phyloP scores from a whole-genome alignment of 2,113 vertebrate species.

The Balaeniceps rex region DNA sequence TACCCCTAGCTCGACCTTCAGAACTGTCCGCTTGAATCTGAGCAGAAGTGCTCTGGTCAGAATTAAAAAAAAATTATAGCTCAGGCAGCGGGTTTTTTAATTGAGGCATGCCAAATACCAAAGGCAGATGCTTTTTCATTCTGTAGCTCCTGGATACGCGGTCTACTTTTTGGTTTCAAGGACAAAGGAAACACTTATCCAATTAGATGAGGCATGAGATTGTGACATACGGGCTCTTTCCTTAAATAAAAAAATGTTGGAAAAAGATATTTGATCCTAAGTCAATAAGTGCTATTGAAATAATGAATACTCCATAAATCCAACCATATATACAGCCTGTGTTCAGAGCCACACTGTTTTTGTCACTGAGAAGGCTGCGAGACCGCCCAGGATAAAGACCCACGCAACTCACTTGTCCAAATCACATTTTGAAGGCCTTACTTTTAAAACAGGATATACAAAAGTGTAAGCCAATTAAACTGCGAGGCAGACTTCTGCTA shows the following conservation, averaged over 20 bases:
- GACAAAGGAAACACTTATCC: conserved; percentile 68
- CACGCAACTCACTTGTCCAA: neutral
- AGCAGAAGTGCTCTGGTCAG: conserved; percentile 1
- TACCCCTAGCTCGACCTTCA: neutral
- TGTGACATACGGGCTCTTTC: conserved; percentile 54
- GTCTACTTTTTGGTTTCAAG: conserved; percentile 65
- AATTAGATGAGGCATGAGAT: conserved; percentile 69
- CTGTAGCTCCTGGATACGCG: conserved; percentile 39
- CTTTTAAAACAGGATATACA: neutral
- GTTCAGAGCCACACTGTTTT: neutral
- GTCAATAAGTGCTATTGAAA: conserved; percentile 65
- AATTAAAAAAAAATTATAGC: conserved; percentile 7
- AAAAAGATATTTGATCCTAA: conserved; percentile 66
- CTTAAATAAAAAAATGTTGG: conserved; percentile 44
- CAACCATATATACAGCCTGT: neutral
- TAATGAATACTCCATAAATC: conserved; percentile 58
- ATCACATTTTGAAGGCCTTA: neutral
- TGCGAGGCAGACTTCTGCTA: neutral
- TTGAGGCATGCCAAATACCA: conserved; percentile 58
- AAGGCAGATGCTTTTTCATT: conserved; percentile 58
- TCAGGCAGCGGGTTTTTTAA: conserved; percentile 38
- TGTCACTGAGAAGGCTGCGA: neutral
- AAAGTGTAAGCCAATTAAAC: neutral
- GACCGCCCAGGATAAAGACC: neutral
- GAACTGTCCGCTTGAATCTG: neutral